These are phyloP conservation scores for Mamestra configurata DNA, from an alignment of 1,140 invertebrate genomes.

Conservation along the genomic window DNA sequence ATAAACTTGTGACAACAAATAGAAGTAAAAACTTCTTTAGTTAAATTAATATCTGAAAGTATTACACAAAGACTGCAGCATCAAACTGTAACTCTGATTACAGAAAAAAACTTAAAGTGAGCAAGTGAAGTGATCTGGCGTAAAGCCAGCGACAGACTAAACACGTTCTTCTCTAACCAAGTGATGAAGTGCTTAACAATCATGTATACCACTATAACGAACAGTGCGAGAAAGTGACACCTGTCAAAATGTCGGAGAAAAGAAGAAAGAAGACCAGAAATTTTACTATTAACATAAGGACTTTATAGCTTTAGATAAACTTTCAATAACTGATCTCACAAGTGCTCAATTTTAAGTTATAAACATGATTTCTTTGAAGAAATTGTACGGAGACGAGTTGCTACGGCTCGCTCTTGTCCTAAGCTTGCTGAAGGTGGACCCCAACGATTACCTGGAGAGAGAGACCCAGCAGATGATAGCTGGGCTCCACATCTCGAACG, in stretches of 20 bases:
- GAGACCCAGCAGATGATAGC: constrained; percentile 84
- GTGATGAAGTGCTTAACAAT: constrained; percentile 59
- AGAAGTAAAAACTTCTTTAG: background rate
- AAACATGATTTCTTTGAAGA: constrained; percentile 92
- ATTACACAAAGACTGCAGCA: constrained; percentile 23
- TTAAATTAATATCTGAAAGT: background rate
- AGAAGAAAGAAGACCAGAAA: constrained; percentile 73
- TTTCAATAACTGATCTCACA: constrained; percentile 76
- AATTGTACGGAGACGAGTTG: constrained; percentile 93
- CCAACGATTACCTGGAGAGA: constrained; percentile 90
- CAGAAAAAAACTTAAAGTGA: background rate
- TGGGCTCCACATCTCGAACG: constrained; percentile 90
- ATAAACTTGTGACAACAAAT: background rate
- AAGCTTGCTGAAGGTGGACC: constrained; percentile 92
- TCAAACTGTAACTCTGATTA: background rate
- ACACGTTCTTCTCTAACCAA: background rate
- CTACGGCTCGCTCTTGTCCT: constrained; percentile 93
- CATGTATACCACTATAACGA: constrained; percentile 61
- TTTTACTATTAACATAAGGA: constrained; percentile 67
- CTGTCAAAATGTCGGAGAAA: constrained; percentile 81
- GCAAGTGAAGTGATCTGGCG: constrained; percentile 37
- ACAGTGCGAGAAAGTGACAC: constrained; percentile 68
- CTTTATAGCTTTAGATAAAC: constrained; percentile 64
- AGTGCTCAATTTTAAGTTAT: constrained; percentile 78
- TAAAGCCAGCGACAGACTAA: constrained; percentile 69